Evolutionary conservation across 1,140 invertebrate species (phyloP), one percentile per base, ranked within the genome.

Genomic region (Phymastichus coffea): DNA sequence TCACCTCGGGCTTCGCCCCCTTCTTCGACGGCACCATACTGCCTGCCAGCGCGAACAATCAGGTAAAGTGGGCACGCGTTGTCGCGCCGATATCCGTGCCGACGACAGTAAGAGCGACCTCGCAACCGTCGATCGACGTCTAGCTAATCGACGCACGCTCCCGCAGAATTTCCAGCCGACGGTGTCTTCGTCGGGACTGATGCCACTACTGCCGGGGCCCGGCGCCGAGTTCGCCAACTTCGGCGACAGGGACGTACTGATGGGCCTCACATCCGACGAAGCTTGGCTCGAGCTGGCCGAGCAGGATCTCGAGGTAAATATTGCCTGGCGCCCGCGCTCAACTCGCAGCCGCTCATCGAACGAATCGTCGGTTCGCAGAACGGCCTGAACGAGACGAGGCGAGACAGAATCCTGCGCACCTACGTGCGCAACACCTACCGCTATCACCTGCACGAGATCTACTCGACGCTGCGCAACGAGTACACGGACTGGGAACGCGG

Each of bases 401-500:
- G 91, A 47, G 91, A 94, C 77, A 83, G 91, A 41, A 91, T 94
- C 64, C 81, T 94, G 65, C 84, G 92, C 56, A 95, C 92, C 12
- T 93, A 91, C 78, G 92, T 94, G 41, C 84, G 92, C 35, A 95
- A 95, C 75, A 87, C 90, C 37, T 95, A 93, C 76, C 88, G 89
- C 67, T 94, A 90, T 77, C 92, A 94, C 80, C 82, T 93, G 53
- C 93, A 94, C 77, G 92, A 94, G 78, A 94, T 93, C 68, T 94
- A 91, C 80, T 92, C 91, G 17, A 92, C 92, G 25, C 81, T 95
- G 48, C 90, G 92, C 77, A 95, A 95, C 74, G 93, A 95, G 74
- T 95, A 95, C 78, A 95, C 92, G 41, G 92, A 95, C 74, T 95
- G 93, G 93, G 92, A 93, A 72, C 85, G 88, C 66, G 84, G 90